Conservation (phyloP, 2,797 vertebrate species). For the Mormyrus proboscirostris region DNA sequence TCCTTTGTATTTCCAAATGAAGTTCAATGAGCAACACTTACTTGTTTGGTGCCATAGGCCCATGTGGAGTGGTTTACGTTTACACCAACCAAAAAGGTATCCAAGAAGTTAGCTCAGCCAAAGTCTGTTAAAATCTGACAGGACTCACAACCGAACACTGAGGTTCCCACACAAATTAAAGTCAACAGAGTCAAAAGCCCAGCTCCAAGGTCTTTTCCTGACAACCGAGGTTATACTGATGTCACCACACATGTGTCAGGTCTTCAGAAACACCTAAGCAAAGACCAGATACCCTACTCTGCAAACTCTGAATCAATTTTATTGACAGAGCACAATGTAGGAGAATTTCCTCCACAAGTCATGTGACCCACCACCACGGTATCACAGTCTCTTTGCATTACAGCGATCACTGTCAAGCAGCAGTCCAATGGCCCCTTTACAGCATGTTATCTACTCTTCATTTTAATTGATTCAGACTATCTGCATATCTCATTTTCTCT, state of each 20-base stretch:
- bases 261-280: background rate
- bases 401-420: background rate
- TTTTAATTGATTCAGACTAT: constrained; percentile 1
- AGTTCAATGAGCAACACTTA: background rate
- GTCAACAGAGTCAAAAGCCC: background rate
- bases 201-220: background rate
- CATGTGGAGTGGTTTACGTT: background rate
- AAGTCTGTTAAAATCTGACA: background rate
- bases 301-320: background rate
- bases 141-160: background rate
- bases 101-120: background rate
- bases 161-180: background rate
- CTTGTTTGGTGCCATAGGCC: background rate
- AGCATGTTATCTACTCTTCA: background rate
- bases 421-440: background rate
- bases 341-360: background rate
- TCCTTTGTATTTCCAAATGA: background rate
- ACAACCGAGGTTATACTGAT: background rate
- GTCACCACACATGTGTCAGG: background rate
- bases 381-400: background rate
- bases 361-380: background rate
- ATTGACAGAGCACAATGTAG: background rate
- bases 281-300: background rate
- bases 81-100: background rate
- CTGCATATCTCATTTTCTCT: constrained; percentile 5